Conservation (phyloP, 1,140 invertebrate genomes). For the Rhagoletis zephyria region DNA sequence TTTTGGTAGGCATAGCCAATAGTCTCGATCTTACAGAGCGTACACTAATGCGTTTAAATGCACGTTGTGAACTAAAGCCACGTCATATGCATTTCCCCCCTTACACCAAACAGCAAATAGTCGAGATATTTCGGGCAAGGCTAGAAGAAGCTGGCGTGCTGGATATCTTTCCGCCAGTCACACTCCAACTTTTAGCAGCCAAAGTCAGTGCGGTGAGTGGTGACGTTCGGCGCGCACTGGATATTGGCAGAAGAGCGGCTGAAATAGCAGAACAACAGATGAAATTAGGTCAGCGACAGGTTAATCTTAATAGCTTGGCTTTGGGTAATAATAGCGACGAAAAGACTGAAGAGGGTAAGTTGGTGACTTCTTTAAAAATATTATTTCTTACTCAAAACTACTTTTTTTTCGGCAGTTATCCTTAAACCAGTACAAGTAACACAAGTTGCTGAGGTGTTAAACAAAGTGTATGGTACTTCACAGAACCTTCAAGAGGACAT, state of each 20-base stretch:
- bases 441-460: conserved; percentile 86
- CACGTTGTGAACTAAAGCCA: conserved; percentile 81
- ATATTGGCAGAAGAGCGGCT: conserved; percentile 89
- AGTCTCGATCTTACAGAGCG: conserved; percentile 95
- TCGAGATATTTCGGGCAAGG: conserved; percentile 86
- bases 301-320: conserved; percentile 52
- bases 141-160: conserved; percentile 81
- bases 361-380: not conserved
- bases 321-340: conserved; percentile 58
- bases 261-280: conserved; percentile 82
- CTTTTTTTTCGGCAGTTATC: conserved; percentile 57
- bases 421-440: conserved; percentile 80
- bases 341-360: conserved; percentile 58
- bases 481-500: conserved; percentile 79
- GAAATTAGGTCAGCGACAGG: conserved; percentile 63
- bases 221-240: conserved; percentile 92
- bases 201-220: conserved; percentile 96
- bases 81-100: conserved; percentile 91
- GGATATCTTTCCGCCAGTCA: conserved; percentile 84
- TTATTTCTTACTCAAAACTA: not conserved
- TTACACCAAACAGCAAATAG: conserved; percentile 91
- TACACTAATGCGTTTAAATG: conserved; percentile 88
- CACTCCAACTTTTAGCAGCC: conserved; percentile 90
- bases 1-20: conserved; percentile 95
- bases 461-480: conserved; percentile 87